Conservation (phyloP, 2,797 vertebrate species). For the Girardinus metallicus region DNA sequence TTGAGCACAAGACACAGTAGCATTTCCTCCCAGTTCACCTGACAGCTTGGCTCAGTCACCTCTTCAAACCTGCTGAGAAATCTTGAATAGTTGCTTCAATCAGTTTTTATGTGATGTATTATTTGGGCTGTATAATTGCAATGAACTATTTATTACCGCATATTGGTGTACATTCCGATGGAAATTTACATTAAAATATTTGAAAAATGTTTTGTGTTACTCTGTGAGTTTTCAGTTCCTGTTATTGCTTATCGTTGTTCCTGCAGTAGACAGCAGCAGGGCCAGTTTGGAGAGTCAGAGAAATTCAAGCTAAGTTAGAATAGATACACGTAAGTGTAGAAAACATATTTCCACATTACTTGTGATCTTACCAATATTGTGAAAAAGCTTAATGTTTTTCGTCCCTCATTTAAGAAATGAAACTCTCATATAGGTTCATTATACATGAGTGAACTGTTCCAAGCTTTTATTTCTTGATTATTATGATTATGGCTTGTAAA, state of each 20-base stretch:
- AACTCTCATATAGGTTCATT: too few species aligned
- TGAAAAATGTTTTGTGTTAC: constrained; percentile 56
- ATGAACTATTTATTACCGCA: constrained; percentile 81
- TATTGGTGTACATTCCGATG: constrained; percentile 76
- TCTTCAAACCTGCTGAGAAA: constrained; percentile 63
- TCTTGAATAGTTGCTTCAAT: constrained; percentile 68
- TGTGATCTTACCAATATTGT: neutral
- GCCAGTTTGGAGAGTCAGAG: neutral
- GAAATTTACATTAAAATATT: constrained; percentile 80
- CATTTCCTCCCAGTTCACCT: constrained; percentile 24
- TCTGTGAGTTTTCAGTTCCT: neutral
- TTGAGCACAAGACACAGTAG: constrained; percentile 47
- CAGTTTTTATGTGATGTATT: constrained; percentile 72
- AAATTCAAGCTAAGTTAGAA: neutral
- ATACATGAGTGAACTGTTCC: too few species aligned
- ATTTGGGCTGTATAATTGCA: constrained; percentile 75
- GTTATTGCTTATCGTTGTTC: neutral
- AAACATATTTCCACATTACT: neutral
- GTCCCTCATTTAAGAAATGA: too few species aligned
- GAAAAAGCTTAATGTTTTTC: too few species aligned
- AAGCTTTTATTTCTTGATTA: too few species aligned
- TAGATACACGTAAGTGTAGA: neutral
- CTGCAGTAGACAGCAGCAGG: neutral
- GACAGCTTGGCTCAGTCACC: constrained; percentile 39
- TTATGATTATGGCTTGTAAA: too few species aligned